Evolutionary conservation across 2,113 vertebrate genomes (phyloP).

Genomic region (Muntiacus muntjak): DNA sequence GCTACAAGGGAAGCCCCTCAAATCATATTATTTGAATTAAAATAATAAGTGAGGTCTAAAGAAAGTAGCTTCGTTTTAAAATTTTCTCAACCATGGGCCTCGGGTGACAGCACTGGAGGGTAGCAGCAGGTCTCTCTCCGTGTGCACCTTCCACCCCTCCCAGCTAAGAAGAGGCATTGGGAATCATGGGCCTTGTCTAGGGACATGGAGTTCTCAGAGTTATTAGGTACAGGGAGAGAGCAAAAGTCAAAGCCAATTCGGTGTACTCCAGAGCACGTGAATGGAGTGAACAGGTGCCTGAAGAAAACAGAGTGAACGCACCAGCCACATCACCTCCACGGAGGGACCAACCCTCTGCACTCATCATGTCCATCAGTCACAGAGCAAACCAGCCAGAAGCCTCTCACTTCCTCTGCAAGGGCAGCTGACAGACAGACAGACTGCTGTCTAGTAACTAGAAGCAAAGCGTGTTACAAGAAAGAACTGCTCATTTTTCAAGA

Average conservation of each 20-base stretch:
- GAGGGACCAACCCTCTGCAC: not conserved
- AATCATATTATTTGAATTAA: not conserved
- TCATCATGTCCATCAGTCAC: not conserved
- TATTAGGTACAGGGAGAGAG: conserved; percentile 13
- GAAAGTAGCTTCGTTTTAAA: not conserved
- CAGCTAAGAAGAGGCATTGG: not conserved
- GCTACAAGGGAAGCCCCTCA: not conserved
- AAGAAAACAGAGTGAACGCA: not conserved
- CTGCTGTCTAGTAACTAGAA: conserved; percentile 77
- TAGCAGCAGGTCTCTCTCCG: not conserved
- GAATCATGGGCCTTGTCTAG: not conserved
- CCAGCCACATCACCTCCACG: fast-evolving
- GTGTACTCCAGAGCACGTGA: not conserved
- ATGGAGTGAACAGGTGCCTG: not conserved
- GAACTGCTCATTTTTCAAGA: not conserved
- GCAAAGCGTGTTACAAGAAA: not conserved
- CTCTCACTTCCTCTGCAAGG: fast-evolving
- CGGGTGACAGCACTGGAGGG: not conserved
- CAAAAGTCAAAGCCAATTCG: conserved; percentile 22
- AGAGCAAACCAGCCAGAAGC: fast-evolving
- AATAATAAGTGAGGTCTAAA: not conserved
- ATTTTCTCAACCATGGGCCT: not conserved
- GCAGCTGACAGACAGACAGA: conserved; percentile 46
- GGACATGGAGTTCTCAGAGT: conserved; percentile 1
- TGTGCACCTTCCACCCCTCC: not conserved